Base-by-base conservation (phyloP, 2,113 vertebrate genomes). In the Zingel zingel region DNA sequence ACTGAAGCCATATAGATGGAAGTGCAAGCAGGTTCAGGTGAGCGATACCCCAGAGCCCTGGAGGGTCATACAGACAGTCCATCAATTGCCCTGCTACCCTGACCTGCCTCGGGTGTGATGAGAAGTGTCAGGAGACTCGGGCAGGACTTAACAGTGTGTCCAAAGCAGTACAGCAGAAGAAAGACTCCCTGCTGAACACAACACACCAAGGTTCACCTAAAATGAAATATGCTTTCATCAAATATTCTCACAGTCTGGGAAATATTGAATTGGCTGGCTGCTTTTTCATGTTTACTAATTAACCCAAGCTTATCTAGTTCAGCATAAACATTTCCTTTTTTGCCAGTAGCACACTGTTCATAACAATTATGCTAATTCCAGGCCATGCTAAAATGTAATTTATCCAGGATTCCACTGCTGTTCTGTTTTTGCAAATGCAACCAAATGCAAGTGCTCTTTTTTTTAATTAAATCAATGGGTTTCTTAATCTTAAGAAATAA, bases 271-370 rank as follows among this genome's bases (percentile, higher is more conserved):
- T 70, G 23, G 45, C n/a, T 56, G 66, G 53, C n/a, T 66, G 50
- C 67, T 12, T 81, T 77, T 69, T 48, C 77, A 77, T 77, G 56
- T 77, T 87, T 69, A 74, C 67, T 47, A 62, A 83, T 79, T 66
- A 81, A 27, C 25, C 18, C 10, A 19, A 11, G 47, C 47, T 71
- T 62, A 76, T 76, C 64, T 76, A 25, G 61, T 63, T 48, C 23
- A 66, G 58, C 51, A 59, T 79, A 43, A 48, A 77, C 30, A 56
- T 83, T 79, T 71, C 51, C 66, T 30, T 58, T 70, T 19, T 54
- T 73, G 66, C 67, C 67, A 50, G 30, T 8, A 74, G 72, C 69
- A 74, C 43, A 10, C n/a, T 33, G 54, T 64, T 69, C 69, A 71
- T 39, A 18, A 74, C 48, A 62, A 54, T 73, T 23, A 70, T 50